Evolutionary conservation across 2,113 vertebrate genomes (phyloP).

Genomic region (Corvus hawaiiensis): DNA sequence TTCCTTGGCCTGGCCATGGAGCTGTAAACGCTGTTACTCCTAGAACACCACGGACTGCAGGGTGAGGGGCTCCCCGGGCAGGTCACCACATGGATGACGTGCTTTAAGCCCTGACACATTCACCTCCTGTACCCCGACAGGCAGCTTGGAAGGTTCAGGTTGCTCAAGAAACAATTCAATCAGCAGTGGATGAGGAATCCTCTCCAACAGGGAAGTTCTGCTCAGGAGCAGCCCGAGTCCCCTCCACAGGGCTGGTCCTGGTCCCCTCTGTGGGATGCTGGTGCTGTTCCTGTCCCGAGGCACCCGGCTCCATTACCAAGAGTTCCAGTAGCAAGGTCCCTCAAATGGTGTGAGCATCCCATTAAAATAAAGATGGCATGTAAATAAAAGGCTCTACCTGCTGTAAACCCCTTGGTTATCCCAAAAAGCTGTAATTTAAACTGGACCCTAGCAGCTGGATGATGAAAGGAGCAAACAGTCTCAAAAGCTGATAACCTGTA

Average conservation of each 20-base stretch:
- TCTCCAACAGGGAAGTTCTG: not conserved
- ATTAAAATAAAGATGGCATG: too few species aligned
- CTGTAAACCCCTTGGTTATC: not conserved
- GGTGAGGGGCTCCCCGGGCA: fast-evolving
- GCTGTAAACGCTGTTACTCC: not conserved
- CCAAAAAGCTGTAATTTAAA: not conserved
- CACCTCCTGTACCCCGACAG: not conserved
- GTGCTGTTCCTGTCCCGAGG: fast-evolving
- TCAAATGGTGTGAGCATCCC: not conserved
- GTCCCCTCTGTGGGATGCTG: fast-evolving
- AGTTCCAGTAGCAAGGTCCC: not conserved
- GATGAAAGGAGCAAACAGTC: not conserved
- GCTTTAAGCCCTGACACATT: not conserved
- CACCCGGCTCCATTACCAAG: fast-evolving
- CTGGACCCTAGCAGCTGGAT: not conserved
- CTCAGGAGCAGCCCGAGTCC: not conserved
- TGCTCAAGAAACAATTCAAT: not conserved
- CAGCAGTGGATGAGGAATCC: not conserved
- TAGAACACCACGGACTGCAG: fast-evolving
- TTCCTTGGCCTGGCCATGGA: not conserved
- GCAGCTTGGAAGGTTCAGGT: not conserved
- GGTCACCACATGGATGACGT: fast-evolving
- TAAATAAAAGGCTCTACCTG: not conserved
- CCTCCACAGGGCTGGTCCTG: fast-evolving
- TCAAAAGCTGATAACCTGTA: fast-evolving